Evolutionary conservation across 1,140 invertebrate species (phyloP).

Genomic region (Drosophila orena): DNA sequence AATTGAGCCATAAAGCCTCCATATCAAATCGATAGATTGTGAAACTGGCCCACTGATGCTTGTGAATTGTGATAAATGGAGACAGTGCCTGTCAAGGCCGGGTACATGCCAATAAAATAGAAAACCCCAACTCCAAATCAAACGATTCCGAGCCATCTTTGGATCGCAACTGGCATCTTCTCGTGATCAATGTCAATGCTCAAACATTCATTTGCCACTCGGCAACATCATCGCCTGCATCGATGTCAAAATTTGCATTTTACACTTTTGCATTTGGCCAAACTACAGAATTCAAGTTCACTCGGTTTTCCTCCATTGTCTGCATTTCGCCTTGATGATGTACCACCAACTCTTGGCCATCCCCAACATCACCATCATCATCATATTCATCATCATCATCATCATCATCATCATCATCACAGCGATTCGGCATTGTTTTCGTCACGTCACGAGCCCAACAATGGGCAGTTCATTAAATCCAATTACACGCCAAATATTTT

Average conservation of each 20-base stretch:
- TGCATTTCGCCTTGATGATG: slow-evolving; percentile 38
- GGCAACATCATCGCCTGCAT: slow-evolving; percentile 11
- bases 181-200: slow-evolving; percentile 40
- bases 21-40: slow-evolving; percentile 43
- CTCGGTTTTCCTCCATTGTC: slow-evolving; percentile 22
- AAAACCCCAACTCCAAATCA: slow-evolving; percentile 24
- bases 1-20: slow-evolving; percentile 54
- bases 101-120: slow-evolving; percentile 20
- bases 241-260: slow-evolving; percentile 50
- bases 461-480: slow-evolving; percentile 51
- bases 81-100: slow-evolving; percentile 44
- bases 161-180: slow-evolving; percentile 13
- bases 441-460: slow-evolving; percentile 31
- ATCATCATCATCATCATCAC: neutral
- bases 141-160: slow-evolving; percentile 9
- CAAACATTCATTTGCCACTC: slow-evolving; percentile 1
- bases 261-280: slow-evolving; percentile 29
- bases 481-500: slow-evolving; percentile 48
- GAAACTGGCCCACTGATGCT: slow-evolving; percentile 30
- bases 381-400: too few relatives aligned
- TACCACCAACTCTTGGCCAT: slow-evolving; percentile 7
- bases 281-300: slow-evolving; percentile 43
- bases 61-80: slow-evolving; percentile 5
- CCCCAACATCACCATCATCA: slow-evolving; percentile 3
- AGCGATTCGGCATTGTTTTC: slow-evolving; percentile 20